Percentiles rank a stretch among this genome's conserved stretches.
Evolutionary conservation across 2,113 vertebrate genomes (phyloP).

Genomic region (Catharus bicknelli): DNA sequence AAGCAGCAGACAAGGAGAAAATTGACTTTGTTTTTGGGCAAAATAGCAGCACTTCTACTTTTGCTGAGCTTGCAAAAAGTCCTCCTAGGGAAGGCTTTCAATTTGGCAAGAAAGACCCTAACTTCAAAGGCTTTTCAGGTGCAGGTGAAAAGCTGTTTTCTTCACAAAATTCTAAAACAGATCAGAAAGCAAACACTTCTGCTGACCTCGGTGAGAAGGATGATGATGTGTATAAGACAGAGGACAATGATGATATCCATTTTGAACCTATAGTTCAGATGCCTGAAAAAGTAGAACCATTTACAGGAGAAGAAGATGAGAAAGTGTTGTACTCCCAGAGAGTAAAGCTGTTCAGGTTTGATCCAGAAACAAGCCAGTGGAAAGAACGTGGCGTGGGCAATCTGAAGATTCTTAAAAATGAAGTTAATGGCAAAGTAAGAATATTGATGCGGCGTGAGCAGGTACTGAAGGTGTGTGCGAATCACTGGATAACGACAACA

Average conservation of each 20-base stretch:
- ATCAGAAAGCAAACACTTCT: constrained; percentile 69
- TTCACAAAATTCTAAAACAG: constrained; percentile 63
- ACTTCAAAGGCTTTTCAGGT: constrained; percentile 88
- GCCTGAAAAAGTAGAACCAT: constrained; percentile 93
- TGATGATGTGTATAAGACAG: constrained; percentile 92
- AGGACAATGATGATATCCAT: constrained; percentile 94
- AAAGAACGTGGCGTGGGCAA: constrained; percentile 94
- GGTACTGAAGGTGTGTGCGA: constrained; percentile 96
- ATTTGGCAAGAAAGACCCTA: constrained; percentile 85
- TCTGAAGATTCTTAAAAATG: constrained; percentile 94
- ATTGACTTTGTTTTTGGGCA: constrained; percentile 81
- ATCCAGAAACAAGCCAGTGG: constrained; percentile 89
- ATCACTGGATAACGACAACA: constrained; percentile 97
- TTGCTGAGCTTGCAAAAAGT: constrained; percentile 89
- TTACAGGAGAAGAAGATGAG: constrained; percentile 97
- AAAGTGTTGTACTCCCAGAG: constrained; percentile 89
- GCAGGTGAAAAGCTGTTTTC: constrained; percentile 88
- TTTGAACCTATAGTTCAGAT: constrained; percentile 97
- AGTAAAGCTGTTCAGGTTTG: constrained; percentile 95
- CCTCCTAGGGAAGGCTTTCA: constrained; percentile 79
- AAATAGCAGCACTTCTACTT: constrained; percentile 77
- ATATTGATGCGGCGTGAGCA: constrained; percentile 97
- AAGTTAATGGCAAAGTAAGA: constrained; percentile 87
- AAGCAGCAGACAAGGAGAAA: constrained; percentile 50
- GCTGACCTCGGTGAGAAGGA: constrained; percentile 79